Evolutionary conservation across 35 echinoderm and acorn worm species (phyloP).

Genomic region (Strongylocentrotus purpuratus): DNA sequence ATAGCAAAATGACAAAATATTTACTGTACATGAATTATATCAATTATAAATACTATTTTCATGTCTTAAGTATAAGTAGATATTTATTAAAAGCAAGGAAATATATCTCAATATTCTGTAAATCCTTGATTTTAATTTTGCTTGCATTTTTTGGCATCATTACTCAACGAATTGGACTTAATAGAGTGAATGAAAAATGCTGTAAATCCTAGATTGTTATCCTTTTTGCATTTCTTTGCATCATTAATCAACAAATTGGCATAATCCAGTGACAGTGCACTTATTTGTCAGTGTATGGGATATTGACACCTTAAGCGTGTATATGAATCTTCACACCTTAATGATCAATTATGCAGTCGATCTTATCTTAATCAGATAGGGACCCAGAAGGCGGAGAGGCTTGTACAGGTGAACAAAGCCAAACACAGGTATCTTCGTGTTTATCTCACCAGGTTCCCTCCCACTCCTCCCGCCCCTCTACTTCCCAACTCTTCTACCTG

Average conservation of each 20-base stretch:
- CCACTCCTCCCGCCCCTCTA: neutral
- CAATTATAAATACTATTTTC: too few relatives aligned
- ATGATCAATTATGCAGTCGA: neutral
- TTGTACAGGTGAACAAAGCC: neutral
- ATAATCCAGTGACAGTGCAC: neutral
- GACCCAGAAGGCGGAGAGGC: neutral
- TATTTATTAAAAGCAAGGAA: too few relatives aligned
- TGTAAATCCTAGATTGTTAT: too few relatives aligned
- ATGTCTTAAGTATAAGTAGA: too few relatives aligned
- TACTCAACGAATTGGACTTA: too few relatives aligned
- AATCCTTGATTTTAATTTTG: too few relatives aligned
- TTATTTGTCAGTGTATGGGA: neutral
- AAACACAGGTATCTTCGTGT: neutral
- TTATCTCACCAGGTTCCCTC: neutral
- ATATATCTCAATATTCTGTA: too few relatives aligned
- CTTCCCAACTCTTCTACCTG: neutral
- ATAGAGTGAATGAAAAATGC: too few relatives aligned
- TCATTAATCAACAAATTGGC: neutral
- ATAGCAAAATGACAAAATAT: too few relatives aligned
- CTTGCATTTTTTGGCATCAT: too few relatives aligned
- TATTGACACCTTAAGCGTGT: neutral
- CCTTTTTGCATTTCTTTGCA: neutral
- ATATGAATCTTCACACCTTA: slow-evolving; percentile 6
- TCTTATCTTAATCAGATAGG: slow-evolving; percentile 12
- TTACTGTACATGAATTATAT: too few relatives aligned